Evolutionary conservation across 2,797 vertebrate genomes (phyloP).

Genomic region (Artibeus lituratus): DNA sequence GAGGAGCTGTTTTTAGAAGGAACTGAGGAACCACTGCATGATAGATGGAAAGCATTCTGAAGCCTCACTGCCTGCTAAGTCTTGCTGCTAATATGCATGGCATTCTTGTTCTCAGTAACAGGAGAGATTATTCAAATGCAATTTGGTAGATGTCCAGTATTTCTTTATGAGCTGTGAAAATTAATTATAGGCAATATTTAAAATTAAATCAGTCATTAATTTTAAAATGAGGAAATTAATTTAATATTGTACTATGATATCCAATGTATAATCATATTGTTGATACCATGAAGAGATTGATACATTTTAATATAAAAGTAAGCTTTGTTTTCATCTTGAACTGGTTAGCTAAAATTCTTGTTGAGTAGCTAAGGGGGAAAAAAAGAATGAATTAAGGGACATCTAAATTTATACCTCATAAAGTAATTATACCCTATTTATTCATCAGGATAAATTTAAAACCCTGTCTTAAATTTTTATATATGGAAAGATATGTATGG

Average conservation of each 20-base stretch:
- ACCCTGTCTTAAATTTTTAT: background rate
- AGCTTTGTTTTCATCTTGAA: background rate
- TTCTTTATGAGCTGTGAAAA: background rate
- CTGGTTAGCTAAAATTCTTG: background rate
- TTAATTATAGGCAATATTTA: background rate
- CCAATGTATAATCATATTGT: background rate
- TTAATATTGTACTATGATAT: background rate
- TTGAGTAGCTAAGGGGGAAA: background rate
- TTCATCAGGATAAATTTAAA: background rate
- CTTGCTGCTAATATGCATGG: background rate
- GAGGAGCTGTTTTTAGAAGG: background rate
- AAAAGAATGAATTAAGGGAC: background rate
- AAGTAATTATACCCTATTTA: background rate
- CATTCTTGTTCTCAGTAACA: background rate
- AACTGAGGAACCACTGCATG: background rate
- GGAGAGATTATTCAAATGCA: background rate
- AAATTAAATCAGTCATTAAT: background rate
- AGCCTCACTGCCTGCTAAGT: background rate
- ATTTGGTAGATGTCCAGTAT: background rate
- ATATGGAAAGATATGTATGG: background rate
- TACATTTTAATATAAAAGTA: slow-evolving; percentile 22
- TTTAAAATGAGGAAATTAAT: slow-evolving; percentile 7
- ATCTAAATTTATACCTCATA: background rate
- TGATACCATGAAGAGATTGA: background rate
- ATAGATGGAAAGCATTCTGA: background rate